Conservation (phyloP, 64 coral and sea anemone genomes). For the Montipora efflorescens region DNA sequence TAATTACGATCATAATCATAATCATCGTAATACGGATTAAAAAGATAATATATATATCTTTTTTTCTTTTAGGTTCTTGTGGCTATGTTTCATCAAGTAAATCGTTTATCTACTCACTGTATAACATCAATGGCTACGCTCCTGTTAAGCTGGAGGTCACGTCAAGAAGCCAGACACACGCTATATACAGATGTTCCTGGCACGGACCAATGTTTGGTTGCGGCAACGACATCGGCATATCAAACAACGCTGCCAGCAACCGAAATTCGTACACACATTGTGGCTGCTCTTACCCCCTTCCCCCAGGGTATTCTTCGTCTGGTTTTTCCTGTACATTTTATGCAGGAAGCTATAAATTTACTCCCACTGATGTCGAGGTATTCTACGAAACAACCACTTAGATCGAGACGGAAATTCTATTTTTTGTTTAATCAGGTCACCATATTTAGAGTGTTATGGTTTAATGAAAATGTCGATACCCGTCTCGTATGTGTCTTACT, state of each 20-base stretch:
- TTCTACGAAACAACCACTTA: conserved; percentile 23
- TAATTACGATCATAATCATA: too few relatives aligned
- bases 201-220: background rate
- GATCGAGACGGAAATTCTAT: too few relatives aligned
- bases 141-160: background rate
- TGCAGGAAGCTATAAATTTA: background rate
- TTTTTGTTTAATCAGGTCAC: too few relatives aligned
- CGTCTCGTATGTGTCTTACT: too few relatives aligned
- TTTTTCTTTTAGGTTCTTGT: background rate
- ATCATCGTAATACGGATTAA: too few relatives aligned
- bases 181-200: background rate
- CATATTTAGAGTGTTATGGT: too few relatives aligned
- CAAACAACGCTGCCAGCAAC: background rate
- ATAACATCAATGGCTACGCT: background rate
- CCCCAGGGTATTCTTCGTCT: background rate
- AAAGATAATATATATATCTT: too few relatives aligned
- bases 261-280: background rate
- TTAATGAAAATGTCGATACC: too few relatives aligned
- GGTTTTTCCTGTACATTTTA: background rate
- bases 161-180: too few relatives aligned
- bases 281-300: background rate
- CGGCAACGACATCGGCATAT: background rate
- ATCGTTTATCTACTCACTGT: conserved; percentile 9
- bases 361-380: conserved; percentile 22
- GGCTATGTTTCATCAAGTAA: background rate